A percentile compares a stretch with the other conserved stretches of the same genome.
These are phyloP conservation scores for Gonocerus acuteangulatus DNA, from an alignment of 2,888 invertebrate species.

Conservation along the genomic window DNA sequence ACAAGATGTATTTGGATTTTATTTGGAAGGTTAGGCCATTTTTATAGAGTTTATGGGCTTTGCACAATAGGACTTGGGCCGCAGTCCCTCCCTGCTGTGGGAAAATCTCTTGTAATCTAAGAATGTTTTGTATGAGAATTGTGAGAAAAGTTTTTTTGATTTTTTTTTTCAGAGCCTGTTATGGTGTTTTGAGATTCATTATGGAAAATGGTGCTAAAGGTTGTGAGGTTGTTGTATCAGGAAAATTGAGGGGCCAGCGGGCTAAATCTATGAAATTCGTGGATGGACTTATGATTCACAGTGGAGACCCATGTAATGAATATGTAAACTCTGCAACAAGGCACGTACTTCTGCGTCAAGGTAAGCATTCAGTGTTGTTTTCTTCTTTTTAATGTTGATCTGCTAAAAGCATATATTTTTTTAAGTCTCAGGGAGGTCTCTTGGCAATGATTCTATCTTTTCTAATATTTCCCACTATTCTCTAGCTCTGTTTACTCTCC, in stretches of 20 bases:
- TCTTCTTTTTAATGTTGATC: background rate
- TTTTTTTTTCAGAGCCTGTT: slow-evolving; percentile 67
- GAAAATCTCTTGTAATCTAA: background rate
- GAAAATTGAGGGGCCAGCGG: slow-evolving; percentile 96
- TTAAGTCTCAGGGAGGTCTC: too few species aligned
- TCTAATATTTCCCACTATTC: too few species aligned
- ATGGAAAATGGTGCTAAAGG: slow-evolving; percentile 97
- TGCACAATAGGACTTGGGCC: too few species aligned
- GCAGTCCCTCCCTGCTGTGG: too few species aligned
- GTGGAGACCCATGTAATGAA: slow-evolving; percentile 96
- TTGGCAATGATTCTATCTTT: too few species aligned
- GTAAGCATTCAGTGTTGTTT: slow-evolving; percentile 48
- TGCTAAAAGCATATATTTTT: too few species aligned
- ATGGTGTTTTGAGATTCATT: slow-evolving; percentile 96
- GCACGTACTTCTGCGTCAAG: slow-evolving; percentile 93
- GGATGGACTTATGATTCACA: slow-evolving; percentile 99
- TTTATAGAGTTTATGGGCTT: too few species aligned
- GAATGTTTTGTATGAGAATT: background rate
- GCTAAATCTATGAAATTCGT: slow-evolving; percentile 99
- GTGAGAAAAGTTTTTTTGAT: too few species aligned
- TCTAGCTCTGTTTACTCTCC: too few species aligned
- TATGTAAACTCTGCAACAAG: slow-evolving; percentile 97
- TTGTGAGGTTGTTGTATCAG: slow-evolving; percentile 97
- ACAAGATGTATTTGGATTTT: too few species aligned
- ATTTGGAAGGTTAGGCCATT: too few species aligned